phyloP scores from a whole-genome alignment of 2,113 vertebrate species.

The Bothrops jararaca region DNA sequence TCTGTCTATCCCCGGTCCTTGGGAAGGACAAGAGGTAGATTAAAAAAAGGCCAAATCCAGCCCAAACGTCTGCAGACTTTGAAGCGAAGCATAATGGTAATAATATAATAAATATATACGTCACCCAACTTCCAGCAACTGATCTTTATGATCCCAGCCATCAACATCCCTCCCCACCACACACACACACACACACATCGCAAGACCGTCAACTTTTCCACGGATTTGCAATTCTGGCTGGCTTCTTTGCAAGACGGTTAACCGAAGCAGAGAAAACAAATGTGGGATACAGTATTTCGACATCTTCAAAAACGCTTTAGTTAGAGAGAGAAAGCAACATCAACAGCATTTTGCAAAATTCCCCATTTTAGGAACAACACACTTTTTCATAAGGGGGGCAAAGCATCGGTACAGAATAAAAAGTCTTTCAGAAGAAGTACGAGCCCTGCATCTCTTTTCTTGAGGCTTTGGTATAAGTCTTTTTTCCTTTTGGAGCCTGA shows the following conservation, averaged over 20 bases:
- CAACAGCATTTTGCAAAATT: background rate
- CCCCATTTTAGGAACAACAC: background rate
- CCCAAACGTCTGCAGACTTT: too few species aligned
- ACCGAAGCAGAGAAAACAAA: background rate
- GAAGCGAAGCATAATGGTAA: too few species aligned
- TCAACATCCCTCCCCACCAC: background rate
- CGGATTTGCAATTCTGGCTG: too few species aligned
- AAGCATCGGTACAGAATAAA: background rate
- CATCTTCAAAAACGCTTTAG: background rate
- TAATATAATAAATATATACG: too few species aligned
- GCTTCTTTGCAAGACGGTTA: background rate
- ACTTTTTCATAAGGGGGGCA: background rate
- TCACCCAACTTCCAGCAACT: too few species aligned
- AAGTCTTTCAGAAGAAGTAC: background rate
- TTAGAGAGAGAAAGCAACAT: background rate
- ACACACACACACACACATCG: background rate
- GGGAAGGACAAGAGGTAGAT: too few species aligned
- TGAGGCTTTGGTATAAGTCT: background rate
- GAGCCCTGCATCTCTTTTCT: background rate
- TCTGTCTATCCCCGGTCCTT: too few species aligned
- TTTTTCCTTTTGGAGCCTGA: background rate
- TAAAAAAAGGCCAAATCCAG: too few species aligned
- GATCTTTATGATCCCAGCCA: background rate
- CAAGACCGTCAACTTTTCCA: background rate
- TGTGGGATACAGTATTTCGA: background rate